A percentile compares a stretch with the other conserved stretches of the same genome.
These are phyloP conservation scores for Anseranas semipalmata DNA, from an alignment of 2,113 vertebrate species.

Conservation along the genomic window DNA sequence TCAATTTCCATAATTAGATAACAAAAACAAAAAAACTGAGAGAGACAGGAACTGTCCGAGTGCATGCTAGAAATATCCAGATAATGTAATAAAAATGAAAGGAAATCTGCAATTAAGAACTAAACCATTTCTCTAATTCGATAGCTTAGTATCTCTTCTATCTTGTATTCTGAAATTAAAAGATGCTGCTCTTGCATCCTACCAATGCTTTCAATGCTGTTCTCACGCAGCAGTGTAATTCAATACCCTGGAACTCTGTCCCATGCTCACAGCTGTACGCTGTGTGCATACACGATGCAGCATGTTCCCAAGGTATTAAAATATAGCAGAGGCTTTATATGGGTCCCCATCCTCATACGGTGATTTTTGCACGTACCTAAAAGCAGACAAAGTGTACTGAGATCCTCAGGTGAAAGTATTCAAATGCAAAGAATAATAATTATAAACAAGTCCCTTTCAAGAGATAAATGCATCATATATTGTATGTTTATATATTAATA, in stretches of 20 bases:
- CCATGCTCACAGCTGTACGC: background rate
- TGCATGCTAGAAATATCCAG: background rate
- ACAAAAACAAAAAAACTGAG: background rate
- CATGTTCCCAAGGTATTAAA: background rate
- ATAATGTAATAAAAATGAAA: slow-evolving; percentile 11
- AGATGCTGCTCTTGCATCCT: background rate
- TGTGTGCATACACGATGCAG: background rate
- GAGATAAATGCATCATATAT: background rate
- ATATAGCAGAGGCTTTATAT: background rate
- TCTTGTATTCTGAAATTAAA: background rate
- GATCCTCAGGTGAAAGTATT: background rate
- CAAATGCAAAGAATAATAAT: background rate
- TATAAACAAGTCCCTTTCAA: background rate
- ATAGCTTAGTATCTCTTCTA: background rate
- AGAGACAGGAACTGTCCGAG: background rate
- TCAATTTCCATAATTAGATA: background rate
- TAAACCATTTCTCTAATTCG: background rate
- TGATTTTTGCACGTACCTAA: background rate
- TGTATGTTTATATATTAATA: slow-evolving; percentile 60
- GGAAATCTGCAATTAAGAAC: slow-evolving; percentile 37
- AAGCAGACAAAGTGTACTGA: background rate
- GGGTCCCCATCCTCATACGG: background rate
- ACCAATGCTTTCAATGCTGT: background rate
- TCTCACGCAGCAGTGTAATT: background rate
- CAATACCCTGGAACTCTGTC: background rate